Base-by-base conservation (phyloP, 2,888 invertebrate species). In the Agriopis leucophaearia region DNA sequence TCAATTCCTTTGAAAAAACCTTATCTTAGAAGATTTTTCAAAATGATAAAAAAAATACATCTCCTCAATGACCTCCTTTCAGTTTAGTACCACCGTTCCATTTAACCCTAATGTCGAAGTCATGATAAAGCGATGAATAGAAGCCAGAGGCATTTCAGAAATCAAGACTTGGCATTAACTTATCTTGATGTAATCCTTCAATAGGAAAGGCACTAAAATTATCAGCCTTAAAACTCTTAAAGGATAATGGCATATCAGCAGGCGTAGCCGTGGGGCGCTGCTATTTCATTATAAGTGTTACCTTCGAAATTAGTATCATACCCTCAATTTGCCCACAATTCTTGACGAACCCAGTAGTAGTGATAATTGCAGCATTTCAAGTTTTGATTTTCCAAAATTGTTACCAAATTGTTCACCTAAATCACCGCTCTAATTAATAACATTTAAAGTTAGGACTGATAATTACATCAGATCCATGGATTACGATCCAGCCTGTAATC, bases 401-500 rank as follows among this genome's bases (percentile, higher is more conserved):
- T 56, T 71, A 59, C 78, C 60, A 81, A 87, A 85, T 77, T 67
- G 76, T 74, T 75, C 73, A 72, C 81, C 79, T 87, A 87, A 87
- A 88, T 88, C 89, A 81, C 81, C 82, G 81, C 68, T 82, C 81
- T 88, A 88, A 91, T 90, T 88, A 89, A 87, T 87, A 80, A 80
- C 89, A 88, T 90, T 88, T 89, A 85, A 89, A 88, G 84, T 87
- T 87, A 84, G 85, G 81, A 84, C 86, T 85, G 83, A 86, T 90
- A 90, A 92, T 92, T 91, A 90, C 85, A 85, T 81, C 78, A 84
- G 85, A 88, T 88, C 85, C 79, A 73, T 76, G 90, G 88, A 91
- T 91, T 89, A 90, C 83, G 79, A 78, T 64, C 78, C 81, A 80
- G 84, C 80, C 87, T 86, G 87, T 91, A 92, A 91, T 91, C 91